Evolutionary conservation across 2,888 invertebrate genomes (phyloP), one percentile per base, ranked within the genome.

Genomic region (Spilarctia lutea): DNA sequence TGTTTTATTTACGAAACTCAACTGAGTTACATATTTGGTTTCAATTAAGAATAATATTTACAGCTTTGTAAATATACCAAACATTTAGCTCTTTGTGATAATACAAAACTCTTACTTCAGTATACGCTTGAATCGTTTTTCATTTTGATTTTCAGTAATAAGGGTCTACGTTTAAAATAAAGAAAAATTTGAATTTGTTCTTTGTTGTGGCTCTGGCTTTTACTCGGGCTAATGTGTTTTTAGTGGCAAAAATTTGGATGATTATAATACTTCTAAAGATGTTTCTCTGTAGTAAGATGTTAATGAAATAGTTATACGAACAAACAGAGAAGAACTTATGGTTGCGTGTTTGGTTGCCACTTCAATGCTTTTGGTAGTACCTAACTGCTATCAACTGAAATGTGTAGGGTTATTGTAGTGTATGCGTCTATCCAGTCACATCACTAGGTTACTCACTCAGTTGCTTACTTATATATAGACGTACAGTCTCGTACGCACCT

Each of bases 111-210:
- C 79, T 81, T 73, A 84, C 86, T 82, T 82, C 79, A 85, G 86
- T 84, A 81, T 72, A 79, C 77, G 77, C 75, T 75, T 72, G 78
- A 81, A 85, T 85, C 84, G 81, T 85, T 83, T 83, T 81, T 85
- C 84, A 85, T 89, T 89, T 84, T 78, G 79, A 85, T 85, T 83
- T 87, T 82, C 83, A 87, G 87, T 82, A 86, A 87, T 88, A 82
- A 83, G 79, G 68, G 35, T 70, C 71, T 70, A 72, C 78, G 67
- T 69, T 68, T 27, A 66, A 79, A 84, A 83, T 73, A 77, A 76
- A 72, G 48, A 63, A 10, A 48, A 74, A 42, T 71, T 30, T 63
- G 52, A 71, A 65, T 42, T 69, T 0, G 13, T 10, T 39, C 39
- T 33, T 33, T 27, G 63, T 52, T 18, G 33, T 52, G 69, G 74